These are phyloP conservation scores for Cabera pusaria DNA, from an alignment of 2,888 invertebrate species.

Conservation along the genomic window DNA sequence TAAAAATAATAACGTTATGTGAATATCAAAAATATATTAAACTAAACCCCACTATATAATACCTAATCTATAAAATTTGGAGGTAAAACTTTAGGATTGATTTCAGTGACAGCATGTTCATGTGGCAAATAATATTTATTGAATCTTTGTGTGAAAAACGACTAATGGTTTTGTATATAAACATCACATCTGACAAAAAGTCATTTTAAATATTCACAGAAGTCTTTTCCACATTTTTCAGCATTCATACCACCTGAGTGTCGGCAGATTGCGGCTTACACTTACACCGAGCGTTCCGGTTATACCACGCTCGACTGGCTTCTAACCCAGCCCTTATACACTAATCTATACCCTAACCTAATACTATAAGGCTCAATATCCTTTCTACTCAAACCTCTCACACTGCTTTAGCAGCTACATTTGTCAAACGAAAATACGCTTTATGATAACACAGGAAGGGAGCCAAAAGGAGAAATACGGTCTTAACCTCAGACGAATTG, in stretches of 20 bases:
- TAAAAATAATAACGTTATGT: too few relatives aligned
- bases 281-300: slow-evolving; percentile 60
- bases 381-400: not conserved
- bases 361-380: slow-evolving; percentile 27
- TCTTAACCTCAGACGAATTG: slow-evolving; percentile 29
- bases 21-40: too few relatives aligned
- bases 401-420: slow-evolving; percentile 14
- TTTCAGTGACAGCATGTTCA: too few relatives aligned
- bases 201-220: slow-evolving; percentile 24
- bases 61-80: too few relatives aligned
- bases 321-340: slow-evolving; percentile 21
- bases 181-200: too few relatives aligned
- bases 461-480: slow-evolving; percentile 21
- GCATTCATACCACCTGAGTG: slow-evolving; percentile 64
- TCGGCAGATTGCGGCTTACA: slow-evolving; percentile 74
- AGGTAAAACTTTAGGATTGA: too few relatives aligned
- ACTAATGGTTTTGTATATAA: too few relatives aligned
- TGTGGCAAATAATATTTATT: too few relatives aligned
- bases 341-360: slow-evolving; percentile 33
- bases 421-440: slow-evolving; percentile 33
- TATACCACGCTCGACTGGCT: slow-evolving; percentile 45
- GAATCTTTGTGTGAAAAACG: too few relatives aligned
- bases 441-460: slow-evolving; percentile 25
- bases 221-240: slow-evolving; percentile 49
- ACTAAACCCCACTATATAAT: too few relatives aligned